A percentile compares a stretch with the other conserved stretches of the same genome.
These are phyloP conservation scores for Pocillopora damicornis DNA, from an alignment of 64 coral and sea anemone genomes.

Conservation along the genomic window DNA sequence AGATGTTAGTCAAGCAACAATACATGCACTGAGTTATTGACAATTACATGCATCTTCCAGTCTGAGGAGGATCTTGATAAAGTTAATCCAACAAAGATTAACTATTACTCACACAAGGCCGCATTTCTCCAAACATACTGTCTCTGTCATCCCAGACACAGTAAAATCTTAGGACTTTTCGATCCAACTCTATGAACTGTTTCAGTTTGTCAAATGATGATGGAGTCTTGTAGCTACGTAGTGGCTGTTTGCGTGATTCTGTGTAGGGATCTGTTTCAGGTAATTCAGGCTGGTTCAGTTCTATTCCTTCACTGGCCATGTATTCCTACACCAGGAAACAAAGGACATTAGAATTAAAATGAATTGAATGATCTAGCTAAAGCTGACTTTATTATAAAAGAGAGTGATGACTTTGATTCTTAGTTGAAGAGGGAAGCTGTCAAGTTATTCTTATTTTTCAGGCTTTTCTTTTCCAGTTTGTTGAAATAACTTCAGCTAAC, in stretches of 20 bases:
- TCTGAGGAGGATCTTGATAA: background rate
- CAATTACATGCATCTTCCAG: background rate
- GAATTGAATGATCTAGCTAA: background rate
- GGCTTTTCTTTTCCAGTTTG: too few relatives aligned
- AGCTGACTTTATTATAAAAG: background rate
- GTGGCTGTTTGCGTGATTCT: conserved; percentile 80
- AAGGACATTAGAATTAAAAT: background rate
- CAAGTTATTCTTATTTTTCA: too few relatives aligned
- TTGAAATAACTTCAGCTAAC: too few relatives aligned
- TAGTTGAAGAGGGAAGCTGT: too few relatives aligned
- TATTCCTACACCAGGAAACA: conserved; percentile 58
- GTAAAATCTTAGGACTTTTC: conserved; percentile 93
- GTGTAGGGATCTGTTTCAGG: conserved; percentile 71
- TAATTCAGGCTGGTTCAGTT: conserved; percentile 66
- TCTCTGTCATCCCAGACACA: conserved; percentile 99
- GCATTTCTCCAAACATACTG: conserved; percentile 99
- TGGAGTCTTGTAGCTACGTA: conserved; percentile 82
- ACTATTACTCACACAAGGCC: conserved; percentile 84
- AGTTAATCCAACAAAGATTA: background rate
- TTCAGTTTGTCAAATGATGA: conserved; percentile 94
- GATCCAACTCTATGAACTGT: conserved; percentile 88
- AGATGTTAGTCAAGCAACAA: background rate
- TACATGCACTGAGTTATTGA: background rate
- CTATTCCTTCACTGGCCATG: conserved; percentile 98
- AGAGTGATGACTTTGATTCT: too few relatives aligned